These are phyloP conservation scores for Heliconius nattereri DNA, from an alignment of 1,140 invertebrate genomes.

Conservation along the genomic window DNA sequence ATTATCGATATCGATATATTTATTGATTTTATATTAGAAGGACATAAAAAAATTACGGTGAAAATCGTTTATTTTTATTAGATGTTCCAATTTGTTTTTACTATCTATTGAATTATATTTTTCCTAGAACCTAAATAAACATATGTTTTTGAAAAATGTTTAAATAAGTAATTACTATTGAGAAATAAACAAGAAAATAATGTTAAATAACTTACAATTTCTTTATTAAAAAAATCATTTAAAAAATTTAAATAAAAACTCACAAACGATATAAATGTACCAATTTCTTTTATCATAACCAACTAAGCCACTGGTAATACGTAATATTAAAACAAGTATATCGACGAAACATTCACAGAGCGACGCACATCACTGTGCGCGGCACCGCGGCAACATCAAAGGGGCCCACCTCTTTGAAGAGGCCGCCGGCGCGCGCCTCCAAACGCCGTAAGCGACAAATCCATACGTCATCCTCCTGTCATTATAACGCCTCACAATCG, in stretches of 20 bases:
- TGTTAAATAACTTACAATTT: neutral
- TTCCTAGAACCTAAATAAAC: too few relatives aligned
- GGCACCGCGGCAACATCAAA: conserved; percentile 77
- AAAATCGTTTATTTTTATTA: too few relatives aligned
- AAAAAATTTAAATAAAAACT: too few relatives aligned
- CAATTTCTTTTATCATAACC: too few relatives aligned
- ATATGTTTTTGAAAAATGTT: too few relatives aligned
- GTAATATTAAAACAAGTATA: too few relatives aligned
- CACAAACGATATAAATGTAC: too few relatives aligned
- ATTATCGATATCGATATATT: conserved; percentile 58
- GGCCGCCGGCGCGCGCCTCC: conserved; percentile 77
- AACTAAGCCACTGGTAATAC: too few relatives aligned
- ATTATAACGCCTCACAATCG: conserved; percentile 80
- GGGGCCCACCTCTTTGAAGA: conserved; percentile 79
- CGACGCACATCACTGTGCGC: conserved; percentile 52
- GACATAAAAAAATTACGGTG: too few relatives aligned
- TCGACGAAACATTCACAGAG: neutral
- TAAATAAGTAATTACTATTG: too few relatives aligned
- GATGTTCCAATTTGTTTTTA: too few relatives aligned
- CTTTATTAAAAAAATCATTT: neutral
- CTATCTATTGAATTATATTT: too few relatives aligned
- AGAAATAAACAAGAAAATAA: neutral
- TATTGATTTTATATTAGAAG: conserved; percentile 1
- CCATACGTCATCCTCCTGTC: conserved; percentile 81
- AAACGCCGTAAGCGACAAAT: conserved; percentile 80